These are phyloP conservation scores for Camponotus fellah DNA, from an alignment of 2,888 invertebrate species.

Conservation along the genomic window DNA sequence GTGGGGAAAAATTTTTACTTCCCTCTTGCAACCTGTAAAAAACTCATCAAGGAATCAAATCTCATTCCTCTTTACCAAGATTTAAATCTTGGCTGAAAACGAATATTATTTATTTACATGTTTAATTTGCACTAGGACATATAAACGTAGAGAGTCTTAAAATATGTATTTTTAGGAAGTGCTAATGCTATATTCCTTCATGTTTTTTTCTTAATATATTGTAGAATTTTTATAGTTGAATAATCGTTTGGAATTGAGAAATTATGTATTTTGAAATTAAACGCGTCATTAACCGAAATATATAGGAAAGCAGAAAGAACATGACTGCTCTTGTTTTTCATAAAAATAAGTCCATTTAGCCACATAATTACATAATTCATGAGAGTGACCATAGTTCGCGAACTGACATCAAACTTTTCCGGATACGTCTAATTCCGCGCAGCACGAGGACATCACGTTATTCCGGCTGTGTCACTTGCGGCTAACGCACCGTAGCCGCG, in stretches of 20 bases:
- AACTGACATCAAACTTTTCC: constrained; percentile 56
- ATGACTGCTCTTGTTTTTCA: neutral
- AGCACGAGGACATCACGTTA: constrained; percentile 38
- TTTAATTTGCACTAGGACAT: neutral
- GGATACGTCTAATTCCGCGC: constrained; percentile 32
- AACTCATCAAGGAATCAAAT: neutral
- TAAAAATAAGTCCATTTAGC: constrained; percentile 37
- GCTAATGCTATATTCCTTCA: neutral
- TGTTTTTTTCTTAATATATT: neutral
- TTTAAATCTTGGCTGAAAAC: neutral
- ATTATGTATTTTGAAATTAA: neutral
- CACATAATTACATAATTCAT: constrained; percentile 40
- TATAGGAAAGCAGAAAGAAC: neutral
- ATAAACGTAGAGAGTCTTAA: neutral
- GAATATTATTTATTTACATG: neutral
- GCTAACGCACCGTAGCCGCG: constrained; percentile 37
- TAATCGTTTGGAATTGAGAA: neutral
- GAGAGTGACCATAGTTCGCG: constrained; percentile 47
- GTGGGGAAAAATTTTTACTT: constrained; percentile 24
- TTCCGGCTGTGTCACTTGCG: constrained; percentile 34
- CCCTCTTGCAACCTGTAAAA: neutral
- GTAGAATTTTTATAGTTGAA: neutral
- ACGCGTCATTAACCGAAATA: neutral
- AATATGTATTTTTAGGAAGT: neutral
- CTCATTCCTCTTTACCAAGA: neutral